Evolutionary conservation across 2,113 vertebrate species (phyloP), one percentile per base, ranked within the genome.

Genomic region (Heloderma charlesbogerti): DNA sequence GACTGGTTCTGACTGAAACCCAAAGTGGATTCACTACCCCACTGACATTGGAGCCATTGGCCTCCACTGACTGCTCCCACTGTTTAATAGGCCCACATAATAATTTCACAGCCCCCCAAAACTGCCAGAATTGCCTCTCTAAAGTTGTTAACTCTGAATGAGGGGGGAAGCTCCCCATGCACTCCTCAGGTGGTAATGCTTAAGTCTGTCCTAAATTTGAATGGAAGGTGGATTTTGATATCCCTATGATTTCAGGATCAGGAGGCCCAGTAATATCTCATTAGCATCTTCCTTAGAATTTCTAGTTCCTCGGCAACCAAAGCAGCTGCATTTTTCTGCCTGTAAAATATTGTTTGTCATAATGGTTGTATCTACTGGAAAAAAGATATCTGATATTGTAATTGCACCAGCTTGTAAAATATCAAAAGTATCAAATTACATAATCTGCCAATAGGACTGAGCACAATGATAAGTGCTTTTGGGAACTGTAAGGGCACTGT

Each of bases 381-480:
- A 63, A 89, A 88, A 86, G 31, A 15, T 82, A 85, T 84, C 91
- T 88, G 34, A 82, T 54, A 57, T 34, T 91, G 48, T 93, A 51
- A 84, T 13, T 69, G 43, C 82, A 81, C 54, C 80, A 40, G 40
- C 77, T 81, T 80, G 83, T 79, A 79, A 92, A 66, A 0, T 77
- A 40, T 43, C 45, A 77, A 84, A 92, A 2, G 16, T 20, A 88
- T 13, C 40, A 72, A 51, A 83, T 3, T 51, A 86, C 29, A 77
- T 18, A 34, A 3, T 22, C 1, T 16, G 12, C 27, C 74, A 51
- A 2, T 75, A 72, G 66, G 51, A 91, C 54, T 80, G 90, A 94
- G 86, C 40, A 72, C 31, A 87, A 8, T 91, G 72, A 66, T 71
- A 91, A 93, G 51, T 66, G 45, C 40, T 90, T 29, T 63, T 75